Evolutionary conservation across 2,113 vertebrate genomes (phyloP), one percentile per base, ranked within the genome.

Genomic region (Stictonetta naevosa): DNA sequence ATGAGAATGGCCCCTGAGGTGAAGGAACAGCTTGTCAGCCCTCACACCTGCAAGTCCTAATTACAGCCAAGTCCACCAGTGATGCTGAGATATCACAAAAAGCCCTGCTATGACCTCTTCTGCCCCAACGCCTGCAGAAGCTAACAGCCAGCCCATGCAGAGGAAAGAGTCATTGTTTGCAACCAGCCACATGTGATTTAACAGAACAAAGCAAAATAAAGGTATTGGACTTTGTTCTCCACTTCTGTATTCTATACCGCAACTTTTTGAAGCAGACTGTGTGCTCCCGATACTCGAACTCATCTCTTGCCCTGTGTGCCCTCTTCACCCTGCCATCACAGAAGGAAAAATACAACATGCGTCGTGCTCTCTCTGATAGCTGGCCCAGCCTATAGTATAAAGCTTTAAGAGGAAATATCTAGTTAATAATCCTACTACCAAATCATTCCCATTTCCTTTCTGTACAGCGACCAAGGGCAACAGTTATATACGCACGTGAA

Each of bases 111-210:
- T 0, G 7, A 71, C 22, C 21, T 80, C n/a, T 90, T 92, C 38
- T 3, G 5, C 44, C 36, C 40, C 72, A 77, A 5, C 63, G 59
- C 21, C 28, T 5, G 1, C 52, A 58, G 46, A 86, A 86, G 3
- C 40, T 67, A 71, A 71, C 0, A 2, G 58, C 12, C 15, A 86
- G 29, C 10, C 52, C 23, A 19, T 64, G 36, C 0, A 0, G 17
- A 84, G 48, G 21, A 85, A 26, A 52, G 26, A 63, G 20, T 4
- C 25, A 23, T 52, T 72, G 42, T 78, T 68, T 89, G 62, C n/a
- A 73, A 69, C 12, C 25, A 82, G 16, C 5, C 58, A 53, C 21
- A 3, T 28, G 36, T 60, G 64, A 53, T 68, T 89, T 75, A 53
- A 75, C 26, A 44, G n/a, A 67, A 44, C 18, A 73, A 87, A 83